phyloP scores from a whole-genome alignment of 1,140 invertebrate genomes.

The Drosophila biarmipes region DNA sequence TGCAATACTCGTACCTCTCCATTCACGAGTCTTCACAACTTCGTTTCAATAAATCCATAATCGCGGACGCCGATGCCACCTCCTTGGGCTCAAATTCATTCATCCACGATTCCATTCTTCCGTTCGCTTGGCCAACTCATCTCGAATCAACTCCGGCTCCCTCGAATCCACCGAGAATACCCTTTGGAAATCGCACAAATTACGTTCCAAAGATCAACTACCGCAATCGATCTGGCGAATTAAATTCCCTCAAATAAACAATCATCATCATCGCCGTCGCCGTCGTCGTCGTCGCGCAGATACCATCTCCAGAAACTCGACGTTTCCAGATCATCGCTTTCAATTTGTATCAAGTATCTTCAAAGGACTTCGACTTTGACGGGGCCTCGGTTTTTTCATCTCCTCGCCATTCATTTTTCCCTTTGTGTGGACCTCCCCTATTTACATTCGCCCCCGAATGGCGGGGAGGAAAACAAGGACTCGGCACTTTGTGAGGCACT shows the following conservation, averaged over 20 bases:
- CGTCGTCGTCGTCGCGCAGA: not conserved
- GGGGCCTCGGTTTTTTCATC: slow-evolving; percentile 24
- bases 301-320: slow-evolving; percentile 46
- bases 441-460: slow-evolving; percentile 23
- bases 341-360: slow-evolving; percentile 77
- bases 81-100: slow-evolving; percentile 14
- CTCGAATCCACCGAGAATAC: slow-evolving; percentile 9
- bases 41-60: slow-evolving; percentile 28
- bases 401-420: slow-evolving; percentile 11
- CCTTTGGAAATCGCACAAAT: slow-evolving; percentile 9
- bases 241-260: slow-evolving; percentile 28
- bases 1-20: not conserved
- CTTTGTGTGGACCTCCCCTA: slow-evolving; percentile 24
- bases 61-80: slow-evolving; percentile 17
- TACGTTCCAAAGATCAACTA: slow-evolving; percentile 51
- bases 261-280: slow-evolving; percentile 5
- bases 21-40: slow-evolving; percentile 28
- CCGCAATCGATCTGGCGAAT: slow-evolving; percentile 53
- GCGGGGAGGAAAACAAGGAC: slow-evolving; percentile 18
- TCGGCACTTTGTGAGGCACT: slow-evolving; percentile 35
- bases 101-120: slow-evolving; percentile 37
- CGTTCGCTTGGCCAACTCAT: slow-evolving; percentile 32
- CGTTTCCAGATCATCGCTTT: slow-evolving; percentile 81
- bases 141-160: slow-evolving; percentile 11
- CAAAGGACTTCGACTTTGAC: slow-evolving; percentile 62